phyloP scores from a whole-genome alignment of 2,888 invertebrate genomes.

The Myopa tessellatipennis region DNA sequence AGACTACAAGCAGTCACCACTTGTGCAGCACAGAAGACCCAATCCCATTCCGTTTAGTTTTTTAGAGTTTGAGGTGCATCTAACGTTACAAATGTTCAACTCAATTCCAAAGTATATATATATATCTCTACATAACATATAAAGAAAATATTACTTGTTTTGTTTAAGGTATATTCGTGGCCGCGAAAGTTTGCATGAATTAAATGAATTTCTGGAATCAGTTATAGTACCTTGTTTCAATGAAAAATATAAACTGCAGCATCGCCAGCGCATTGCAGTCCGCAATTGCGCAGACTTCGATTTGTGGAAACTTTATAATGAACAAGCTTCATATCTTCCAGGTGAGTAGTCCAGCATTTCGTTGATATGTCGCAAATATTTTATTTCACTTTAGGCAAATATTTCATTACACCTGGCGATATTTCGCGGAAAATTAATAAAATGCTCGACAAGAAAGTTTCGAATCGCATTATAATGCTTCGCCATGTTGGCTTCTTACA shows the following conservation, averaged over 20 bases:
- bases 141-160: too few species aligned
- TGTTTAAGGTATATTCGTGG: constrained; percentile 56
- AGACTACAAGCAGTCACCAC: constrained; percentile 55
- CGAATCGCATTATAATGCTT: constrained; percentile 56
- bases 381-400: constrained; percentile 47
- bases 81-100: constrained; percentile 52
- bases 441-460: constrained; percentile 57
- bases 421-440: constrained; percentile 54
- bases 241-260: constrained; percentile 57
- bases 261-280: constrained; percentile 53
- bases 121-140: too few species aligned
- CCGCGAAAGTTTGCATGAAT: constrained; percentile 55
- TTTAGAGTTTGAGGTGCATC: constrained; percentile 54
- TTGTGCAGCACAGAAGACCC: constrained; percentile 48
- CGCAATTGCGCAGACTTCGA: constrained; percentile 52
- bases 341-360: constrained; percentile 47
- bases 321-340: constrained; percentile 54
- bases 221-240: constrained; percentile 56
- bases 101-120: constrained; percentile 55
- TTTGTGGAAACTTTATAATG: constrained; percentile 57
- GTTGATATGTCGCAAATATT: too few species aligned
- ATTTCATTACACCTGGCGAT: constrained; percentile 59
- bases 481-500: constrained; percentile 56
- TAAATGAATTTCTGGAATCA: constrained; percentile 52
- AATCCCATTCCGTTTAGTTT: constrained; percentile 53